Conservation (phyloP, 2,888 invertebrate genomes). For the Lycaena phlaeas region DNA sequence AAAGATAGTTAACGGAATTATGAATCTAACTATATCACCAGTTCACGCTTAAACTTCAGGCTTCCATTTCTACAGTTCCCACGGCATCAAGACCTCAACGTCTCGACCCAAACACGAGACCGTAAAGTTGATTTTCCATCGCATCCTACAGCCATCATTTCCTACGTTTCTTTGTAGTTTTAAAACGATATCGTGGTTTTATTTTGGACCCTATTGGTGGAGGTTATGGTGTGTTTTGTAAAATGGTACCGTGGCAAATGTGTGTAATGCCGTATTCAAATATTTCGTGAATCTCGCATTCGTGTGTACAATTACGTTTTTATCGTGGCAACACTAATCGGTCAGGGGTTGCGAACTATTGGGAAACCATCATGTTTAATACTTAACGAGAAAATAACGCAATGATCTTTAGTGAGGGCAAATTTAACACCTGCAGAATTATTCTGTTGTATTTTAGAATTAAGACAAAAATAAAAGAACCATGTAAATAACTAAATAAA, state of each 20-base stretch:
- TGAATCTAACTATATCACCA: constrained; percentile 42
- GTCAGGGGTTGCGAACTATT: constrained; percentile 35
- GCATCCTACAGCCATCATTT: constrained; percentile 21
- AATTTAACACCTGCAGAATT: too few species aligned
- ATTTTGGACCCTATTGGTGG: constrained; percentile 15
- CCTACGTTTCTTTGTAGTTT: constrained; percentile 37
- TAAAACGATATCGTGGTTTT: constrained; percentile 24
- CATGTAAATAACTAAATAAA: too few species aligned
- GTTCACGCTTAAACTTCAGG: constrained; percentile 42
- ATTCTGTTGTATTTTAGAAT: too few species aligned
- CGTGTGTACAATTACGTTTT: constrained; percentile 59
- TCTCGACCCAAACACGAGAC: constrained; percentile 26
- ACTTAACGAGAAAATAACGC: too few species aligned
- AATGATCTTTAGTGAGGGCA: too few species aligned
- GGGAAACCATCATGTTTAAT: neutral
- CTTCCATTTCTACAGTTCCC: constrained; percentile 56
- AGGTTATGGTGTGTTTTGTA: constrained; percentile 19
- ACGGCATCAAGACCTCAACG: constrained; percentile 38
- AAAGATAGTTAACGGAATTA: too few species aligned
- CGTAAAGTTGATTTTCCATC: neutral
- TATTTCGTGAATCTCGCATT: constrained; percentile 59
- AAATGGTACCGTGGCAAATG: constrained; percentile 31
- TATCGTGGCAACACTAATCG: constrained; percentile 42
- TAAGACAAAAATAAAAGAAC: too few species aligned
- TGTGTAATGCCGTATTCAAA: constrained; percentile 49